Evolutionary conservation across 37 sponge, comb jelly and placozoan genomes (phyloP).

Genomic region (Crambe crambe): DNA sequence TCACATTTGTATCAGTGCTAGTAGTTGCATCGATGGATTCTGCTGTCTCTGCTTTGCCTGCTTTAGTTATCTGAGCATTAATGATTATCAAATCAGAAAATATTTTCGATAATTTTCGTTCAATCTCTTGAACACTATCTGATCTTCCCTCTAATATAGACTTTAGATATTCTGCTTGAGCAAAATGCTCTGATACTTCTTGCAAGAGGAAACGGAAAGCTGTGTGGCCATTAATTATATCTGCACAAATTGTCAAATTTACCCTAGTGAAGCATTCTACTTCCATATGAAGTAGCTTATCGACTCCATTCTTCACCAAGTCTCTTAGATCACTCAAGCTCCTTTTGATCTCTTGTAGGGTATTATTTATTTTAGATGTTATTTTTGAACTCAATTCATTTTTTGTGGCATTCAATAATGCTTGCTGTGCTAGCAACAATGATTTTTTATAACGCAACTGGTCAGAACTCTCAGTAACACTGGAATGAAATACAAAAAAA

Average conservation of each 20-base stretch:
- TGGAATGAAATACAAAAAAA: background rate
- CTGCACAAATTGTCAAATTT: constrained; percentile 3
- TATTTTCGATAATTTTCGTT: background rate
- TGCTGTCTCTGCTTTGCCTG: background rate
- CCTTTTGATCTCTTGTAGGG: background rate
- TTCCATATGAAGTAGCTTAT: constrained; percentile 10
- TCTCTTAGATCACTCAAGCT: background rate
- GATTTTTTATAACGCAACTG: constrained; percentile 8
- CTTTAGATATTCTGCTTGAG: constrained; percentile 10
- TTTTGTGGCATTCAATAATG: constrained; percentile 22
- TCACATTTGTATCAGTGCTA: background rate
- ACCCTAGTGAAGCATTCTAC: constrained; percentile 12
- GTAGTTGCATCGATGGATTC: background rate
- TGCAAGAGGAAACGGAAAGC: constrained; percentile 14
- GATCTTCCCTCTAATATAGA: constrained; percentile 8
- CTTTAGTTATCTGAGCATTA: background rate
- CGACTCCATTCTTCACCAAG: constrained; percentile 11
- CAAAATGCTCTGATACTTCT: constrained; percentile 14
- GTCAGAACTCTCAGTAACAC: constrained; percentile 27
- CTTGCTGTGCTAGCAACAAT: constrained; percentile 5
- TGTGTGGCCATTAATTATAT: constrained; percentile 18
- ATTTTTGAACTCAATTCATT: background rate
- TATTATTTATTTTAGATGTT: constrained; percentile 4
- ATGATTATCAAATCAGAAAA: background rate
- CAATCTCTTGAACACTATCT: background rate